Evolutionary conservation across 2,113 vertebrate species (phyloP).

Genomic region (Anthoscopus minutus): DNA sequence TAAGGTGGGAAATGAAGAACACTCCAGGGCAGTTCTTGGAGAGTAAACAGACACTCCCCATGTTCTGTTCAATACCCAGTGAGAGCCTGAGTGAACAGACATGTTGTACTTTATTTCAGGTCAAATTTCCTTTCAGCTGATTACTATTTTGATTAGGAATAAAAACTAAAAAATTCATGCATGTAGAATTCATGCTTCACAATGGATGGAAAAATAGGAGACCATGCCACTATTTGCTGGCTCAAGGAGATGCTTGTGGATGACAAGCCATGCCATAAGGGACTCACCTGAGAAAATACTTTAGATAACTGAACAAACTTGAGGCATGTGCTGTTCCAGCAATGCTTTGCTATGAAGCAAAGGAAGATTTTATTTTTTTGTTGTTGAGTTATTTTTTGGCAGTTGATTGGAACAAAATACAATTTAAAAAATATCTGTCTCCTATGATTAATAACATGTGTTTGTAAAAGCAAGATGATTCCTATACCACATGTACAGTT

Average conservation of each 20-base stretch:
- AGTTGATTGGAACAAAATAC: not conserved
- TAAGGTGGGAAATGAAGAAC: not conserved
- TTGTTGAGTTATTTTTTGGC: not conserved
- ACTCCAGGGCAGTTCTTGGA: not conserved
- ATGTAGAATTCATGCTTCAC: not conserved
- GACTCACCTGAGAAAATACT: conserved; percentile 29
- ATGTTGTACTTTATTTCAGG: not conserved
- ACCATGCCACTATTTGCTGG: not conserved
- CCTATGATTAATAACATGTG: not conserved
- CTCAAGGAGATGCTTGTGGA: not conserved
- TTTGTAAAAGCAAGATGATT: not conserved
- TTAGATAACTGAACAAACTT: conserved; percentile 27
- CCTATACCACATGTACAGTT: not conserved
- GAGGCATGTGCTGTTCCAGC: not conserved
- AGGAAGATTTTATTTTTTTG: not conserved
- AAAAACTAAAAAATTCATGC: not conserved
- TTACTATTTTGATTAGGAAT: not conserved
- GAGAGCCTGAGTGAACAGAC: not conserved
- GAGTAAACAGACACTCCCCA: not conserved
- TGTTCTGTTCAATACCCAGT: not conserved
- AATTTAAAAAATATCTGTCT: not conserved
- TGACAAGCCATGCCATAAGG: not conserved
- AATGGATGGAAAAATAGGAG: not conserved
- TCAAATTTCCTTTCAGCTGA: not conserved
- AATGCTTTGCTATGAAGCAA: not conserved